Evolutionary conservation across 53 echinoderm and acorn worm genomes (phyloP).

Genomic region (Temnopleurus reevesii): DNA sequence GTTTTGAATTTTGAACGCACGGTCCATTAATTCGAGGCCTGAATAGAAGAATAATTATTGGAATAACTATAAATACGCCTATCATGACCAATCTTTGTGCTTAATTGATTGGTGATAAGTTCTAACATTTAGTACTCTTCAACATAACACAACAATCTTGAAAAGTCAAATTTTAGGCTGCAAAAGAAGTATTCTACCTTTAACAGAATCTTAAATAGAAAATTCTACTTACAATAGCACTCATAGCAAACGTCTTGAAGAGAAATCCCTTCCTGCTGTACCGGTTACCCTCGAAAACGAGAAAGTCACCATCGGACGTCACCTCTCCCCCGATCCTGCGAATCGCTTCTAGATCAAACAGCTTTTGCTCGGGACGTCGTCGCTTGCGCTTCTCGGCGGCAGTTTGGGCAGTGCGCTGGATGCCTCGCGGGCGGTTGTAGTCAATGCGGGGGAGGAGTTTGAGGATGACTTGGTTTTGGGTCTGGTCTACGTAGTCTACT

Average conservation of each 20-base stretch:
- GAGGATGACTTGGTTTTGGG: slow-evolving; percentile 96
- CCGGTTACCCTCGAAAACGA: slow-evolving; percentile 94
- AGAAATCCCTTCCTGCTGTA: slow-evolving; percentile 97
- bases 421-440: slow-evolving; percentile 79
- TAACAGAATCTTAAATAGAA: no score
- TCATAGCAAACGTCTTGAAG: slow-evolving; percentile 96
- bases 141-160: no score
- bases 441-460: slow-evolving; percentile 95
- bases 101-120: no score
- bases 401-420: slow-evolving; percentile 63
- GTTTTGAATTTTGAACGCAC: no score
- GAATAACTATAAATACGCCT: no score
- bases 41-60: no score
- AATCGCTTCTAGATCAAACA: slow-evolving; percentile 91
- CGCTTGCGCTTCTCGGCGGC: slow-evolving; percentile 82
- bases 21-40: no score
- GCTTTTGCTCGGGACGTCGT: slow-evolving; percentile 75
- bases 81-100: no score
- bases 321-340: slow-evolving; percentile 91
- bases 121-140: no score
- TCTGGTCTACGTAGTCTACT: slow-evolving; percentile 95
- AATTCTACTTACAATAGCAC: slow-evolving; percentile 86
- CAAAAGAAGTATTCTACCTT: no score
- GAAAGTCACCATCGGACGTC: slow-evolving; percentile 93
- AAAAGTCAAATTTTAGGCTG: no score